These are phyloP conservation scores for Odiellus spinosus DNA, from an alignment of 2,888 invertebrate species.

Conservation along the genomic window DNA sequence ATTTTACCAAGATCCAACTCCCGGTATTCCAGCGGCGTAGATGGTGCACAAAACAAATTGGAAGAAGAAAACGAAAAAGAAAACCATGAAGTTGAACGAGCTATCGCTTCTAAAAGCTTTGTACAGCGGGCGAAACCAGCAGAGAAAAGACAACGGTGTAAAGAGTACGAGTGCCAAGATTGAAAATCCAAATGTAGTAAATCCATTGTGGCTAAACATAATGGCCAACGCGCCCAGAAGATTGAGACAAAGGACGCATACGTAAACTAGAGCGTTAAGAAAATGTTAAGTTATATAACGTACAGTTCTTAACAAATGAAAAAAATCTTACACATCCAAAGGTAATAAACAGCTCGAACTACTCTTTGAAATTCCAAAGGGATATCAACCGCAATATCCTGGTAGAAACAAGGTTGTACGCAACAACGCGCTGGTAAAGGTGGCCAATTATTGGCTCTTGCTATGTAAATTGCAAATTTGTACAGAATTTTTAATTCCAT, in stretches of 20 bases:
- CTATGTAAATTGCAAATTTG: constrained; percentile 28
- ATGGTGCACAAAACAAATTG: constrained; percentile 77
- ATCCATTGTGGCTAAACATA: constrained; percentile 32
- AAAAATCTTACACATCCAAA: constrained; percentile 85
- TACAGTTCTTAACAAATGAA: constrained; percentile 7
- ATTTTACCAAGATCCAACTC: constrained; percentile 72
- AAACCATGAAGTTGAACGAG: constrained; percentile 98
- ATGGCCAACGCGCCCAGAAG: constrained; percentile 68
- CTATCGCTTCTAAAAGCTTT: constrained; percentile 98
- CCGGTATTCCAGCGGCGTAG: constrained; percentile 70
- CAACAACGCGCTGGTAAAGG: constrained; percentile 85
- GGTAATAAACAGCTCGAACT: constrained; percentile 81
- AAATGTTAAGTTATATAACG: constrained; percentile 8
- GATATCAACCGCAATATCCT: constrained; percentile 97
- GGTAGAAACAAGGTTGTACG: constrained; percentile 90
- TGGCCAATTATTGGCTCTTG: constrained; percentile 90
- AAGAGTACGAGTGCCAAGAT: constrained; percentile 77
- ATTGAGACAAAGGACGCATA: constrained; percentile 66
- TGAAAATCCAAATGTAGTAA: constrained; percentile 62
- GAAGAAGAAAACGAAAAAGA: constrained; percentile 96
- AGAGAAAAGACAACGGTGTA: constrained; percentile 91
- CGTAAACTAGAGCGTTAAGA: constrained; percentile 58
- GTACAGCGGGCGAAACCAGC: constrained; percentile 98
- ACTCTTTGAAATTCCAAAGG: constrained; percentile 92
- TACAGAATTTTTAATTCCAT: background rate